These are phyloP conservation scores for Calosoma granatense DNA, from an alignment of 1,140 invertebrate genomes.

Conservation along the genomic window DNA sequence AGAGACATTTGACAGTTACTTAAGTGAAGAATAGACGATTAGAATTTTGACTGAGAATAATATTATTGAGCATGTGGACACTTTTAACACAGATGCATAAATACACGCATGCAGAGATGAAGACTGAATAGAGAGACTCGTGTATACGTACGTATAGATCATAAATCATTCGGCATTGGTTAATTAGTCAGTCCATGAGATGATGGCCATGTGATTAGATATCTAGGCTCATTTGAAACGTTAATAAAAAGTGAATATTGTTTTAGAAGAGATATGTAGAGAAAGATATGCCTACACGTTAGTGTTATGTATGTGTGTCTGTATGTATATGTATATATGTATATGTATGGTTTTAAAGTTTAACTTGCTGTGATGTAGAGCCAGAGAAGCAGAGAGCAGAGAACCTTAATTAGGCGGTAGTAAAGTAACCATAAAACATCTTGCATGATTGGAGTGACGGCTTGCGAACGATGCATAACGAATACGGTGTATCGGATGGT, in stretches of 20 bases:
- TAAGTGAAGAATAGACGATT: not conserved
- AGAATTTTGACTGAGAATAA: no score
- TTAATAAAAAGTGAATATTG: no score
- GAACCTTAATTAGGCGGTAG: not conserved
- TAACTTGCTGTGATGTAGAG: no score
- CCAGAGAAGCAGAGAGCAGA: not conserved
- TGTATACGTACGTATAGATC: not conserved
- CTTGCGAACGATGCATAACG: not conserved
- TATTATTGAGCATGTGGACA: no score
- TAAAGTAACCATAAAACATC: not conserved
- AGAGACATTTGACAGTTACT: not conserved
- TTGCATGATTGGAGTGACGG: slow-evolving; percentile 7
- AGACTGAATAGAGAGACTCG: not conserved
- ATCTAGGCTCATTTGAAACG: no score
- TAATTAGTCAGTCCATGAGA: not conserved
- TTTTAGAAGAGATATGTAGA: no score
- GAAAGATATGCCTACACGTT: no score
- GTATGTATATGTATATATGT: no score
- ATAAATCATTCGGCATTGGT: not conserved
- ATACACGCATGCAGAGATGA: no score
- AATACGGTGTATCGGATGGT: not conserved
- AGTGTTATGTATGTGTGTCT: no score
- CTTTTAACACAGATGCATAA: not conserved
- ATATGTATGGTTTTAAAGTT: no score
- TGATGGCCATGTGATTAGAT: no score